Percentiles rank a stretch among this genome's conserved stretches.
Conservation (phyloP, 2,888 invertebrate genomes). For the Athalia cordata region DNA sequence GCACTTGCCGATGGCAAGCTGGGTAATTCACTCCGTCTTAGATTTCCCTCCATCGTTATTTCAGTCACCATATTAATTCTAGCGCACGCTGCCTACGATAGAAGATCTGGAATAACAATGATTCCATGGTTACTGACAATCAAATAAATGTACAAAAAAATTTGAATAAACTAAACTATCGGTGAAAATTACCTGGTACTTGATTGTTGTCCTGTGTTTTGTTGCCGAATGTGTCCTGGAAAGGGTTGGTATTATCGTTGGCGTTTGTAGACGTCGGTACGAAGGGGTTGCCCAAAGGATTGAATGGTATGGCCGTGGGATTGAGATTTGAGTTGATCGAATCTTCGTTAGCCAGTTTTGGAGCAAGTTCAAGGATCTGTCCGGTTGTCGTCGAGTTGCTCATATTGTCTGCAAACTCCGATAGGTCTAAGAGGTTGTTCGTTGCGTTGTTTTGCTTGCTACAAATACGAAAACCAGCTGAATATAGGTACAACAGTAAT, state of each 20-base stretch:
- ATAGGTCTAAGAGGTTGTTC: constrained; percentile 75
- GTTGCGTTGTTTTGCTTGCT: constrained; percentile 76
- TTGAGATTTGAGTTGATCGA: constrained; percentile 71
- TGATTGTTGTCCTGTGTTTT: constrained; percentile 71
- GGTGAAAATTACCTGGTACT: constrained; percentile 66
- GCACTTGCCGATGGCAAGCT: no score
- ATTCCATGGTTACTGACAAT: constrained; percentile 19
- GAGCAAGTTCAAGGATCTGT: constrained; percentile 69
- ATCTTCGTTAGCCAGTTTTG: constrained; percentile 70
- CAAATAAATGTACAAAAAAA: constrained; percentile 12
- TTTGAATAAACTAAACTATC: constrained; percentile 13
- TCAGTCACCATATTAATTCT: background rate
- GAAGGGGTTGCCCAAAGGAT: constrained; percentile 67
- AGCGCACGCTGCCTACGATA: constrained; percentile 60
- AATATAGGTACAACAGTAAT: constrained; percentile 59
- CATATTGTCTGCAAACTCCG: constrained; percentile 73
- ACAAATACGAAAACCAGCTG: constrained; percentile 71
- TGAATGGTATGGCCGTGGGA: constrained; percentile 70
- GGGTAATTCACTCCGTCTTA: background rate
- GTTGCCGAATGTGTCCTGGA: constrained; percentile 70
- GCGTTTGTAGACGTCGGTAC: constrained; percentile 65
- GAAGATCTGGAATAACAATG: constrained; percentile 67
- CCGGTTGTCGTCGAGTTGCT: constrained; percentile 71
- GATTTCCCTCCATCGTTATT: background rate
- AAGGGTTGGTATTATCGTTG: constrained; percentile 63